Percentiles rank a stretch among this genome's conserved stretches.
phyloP scores from a whole-genome alignment of 2,797 vertebrate genomes.

The Xyrichtys novacula region DNA sequence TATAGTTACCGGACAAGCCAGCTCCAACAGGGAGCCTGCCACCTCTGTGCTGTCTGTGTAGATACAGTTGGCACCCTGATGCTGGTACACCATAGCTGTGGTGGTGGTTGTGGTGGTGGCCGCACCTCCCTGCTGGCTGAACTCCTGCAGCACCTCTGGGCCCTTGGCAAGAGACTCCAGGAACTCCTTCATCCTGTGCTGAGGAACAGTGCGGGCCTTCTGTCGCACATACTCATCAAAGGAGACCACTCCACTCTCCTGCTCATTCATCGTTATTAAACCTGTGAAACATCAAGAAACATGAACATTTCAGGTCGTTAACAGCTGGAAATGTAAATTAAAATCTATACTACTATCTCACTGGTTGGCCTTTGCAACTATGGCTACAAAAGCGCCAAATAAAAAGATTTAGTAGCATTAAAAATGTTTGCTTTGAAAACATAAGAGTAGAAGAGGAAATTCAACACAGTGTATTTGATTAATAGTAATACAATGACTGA shows the following conservation, averaged over 20 bases:
- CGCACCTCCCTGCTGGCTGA: conserved; percentile 88
- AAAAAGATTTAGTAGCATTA: background rate
- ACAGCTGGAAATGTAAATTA: too few relatives aligned
- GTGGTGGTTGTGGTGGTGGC: conserved; percentile 88
- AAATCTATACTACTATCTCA: background rate
- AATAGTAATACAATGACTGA: conserved; percentile 17
- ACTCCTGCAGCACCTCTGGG: conserved; percentile 96
- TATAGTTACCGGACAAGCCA: conserved; percentile 94
- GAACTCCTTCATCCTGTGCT: conserved; percentile 99
- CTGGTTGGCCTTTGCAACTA: background rate
- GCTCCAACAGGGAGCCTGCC: conserved; percentile 96
- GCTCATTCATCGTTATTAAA: conserved; percentile 94
- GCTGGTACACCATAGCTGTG: conserved; percentile 96
- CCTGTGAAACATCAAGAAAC: conserved; percentile 28
- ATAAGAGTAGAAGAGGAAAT: background rate
- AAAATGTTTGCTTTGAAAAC: background rate
- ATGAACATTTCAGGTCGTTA: too few relatives aligned
- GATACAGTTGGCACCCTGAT: conserved; percentile 94
- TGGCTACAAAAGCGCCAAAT: background rate
- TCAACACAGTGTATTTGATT: conserved; percentile 41
- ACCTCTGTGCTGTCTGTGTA: conserved; percentile 99
- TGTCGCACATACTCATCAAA: conserved; percentile 99
- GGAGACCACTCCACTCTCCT: conserved; percentile 97
- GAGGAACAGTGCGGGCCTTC: conserved; percentile 96
- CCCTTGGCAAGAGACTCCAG: conserved; percentile 97